Evolutionary conservation across 2,113 vertebrate genomes (phyloP).

Genomic region (Ceratotherium simum): DNA sequence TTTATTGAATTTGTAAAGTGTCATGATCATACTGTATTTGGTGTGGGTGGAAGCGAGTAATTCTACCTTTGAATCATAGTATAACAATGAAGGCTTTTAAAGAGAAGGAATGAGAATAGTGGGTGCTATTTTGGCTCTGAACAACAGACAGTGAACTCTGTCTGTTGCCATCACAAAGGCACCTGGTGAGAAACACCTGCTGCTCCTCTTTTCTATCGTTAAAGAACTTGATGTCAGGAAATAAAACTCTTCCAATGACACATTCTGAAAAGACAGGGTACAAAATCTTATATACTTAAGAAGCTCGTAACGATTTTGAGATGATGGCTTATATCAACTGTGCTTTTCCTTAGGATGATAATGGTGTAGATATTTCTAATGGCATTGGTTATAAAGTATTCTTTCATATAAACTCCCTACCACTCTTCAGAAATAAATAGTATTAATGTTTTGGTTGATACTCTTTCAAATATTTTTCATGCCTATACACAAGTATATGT

Average conservation of each 20-base stretch:
- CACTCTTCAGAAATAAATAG: neutral
- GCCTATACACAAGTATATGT: neutral
- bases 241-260: constrained; percentile 2
- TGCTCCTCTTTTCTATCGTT: constrained; percentile 16
- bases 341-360: neutral
- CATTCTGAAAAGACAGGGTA: neutral
- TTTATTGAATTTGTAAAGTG: constrained; percentile 9
- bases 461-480: constrained; percentile 26
- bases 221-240: constrained; percentile 50
- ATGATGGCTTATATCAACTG: neutral
- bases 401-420: neutral
- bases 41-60: constrained; percentile 37
- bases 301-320: neutral
- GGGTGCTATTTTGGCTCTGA: constrained; percentile 59
- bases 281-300: neutral
- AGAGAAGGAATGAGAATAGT: constrained; percentile 46
- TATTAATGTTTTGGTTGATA: constrained; percentile 21
- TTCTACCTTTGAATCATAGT: constrained; percentile 58
- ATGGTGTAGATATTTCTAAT: constrained; percentile 8
- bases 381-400: neutral
- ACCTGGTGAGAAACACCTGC: constrained; percentile 58
- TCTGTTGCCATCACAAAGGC: constrained; percentile 14
- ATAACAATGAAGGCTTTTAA: constrained; percentile 58
- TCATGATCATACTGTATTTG: constrained; percentile 10
- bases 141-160: constrained; percentile 62